phyloP scores from a whole-genome alignment of 1,140 invertebrate species.

The Drosophila ironensis region DNA sequence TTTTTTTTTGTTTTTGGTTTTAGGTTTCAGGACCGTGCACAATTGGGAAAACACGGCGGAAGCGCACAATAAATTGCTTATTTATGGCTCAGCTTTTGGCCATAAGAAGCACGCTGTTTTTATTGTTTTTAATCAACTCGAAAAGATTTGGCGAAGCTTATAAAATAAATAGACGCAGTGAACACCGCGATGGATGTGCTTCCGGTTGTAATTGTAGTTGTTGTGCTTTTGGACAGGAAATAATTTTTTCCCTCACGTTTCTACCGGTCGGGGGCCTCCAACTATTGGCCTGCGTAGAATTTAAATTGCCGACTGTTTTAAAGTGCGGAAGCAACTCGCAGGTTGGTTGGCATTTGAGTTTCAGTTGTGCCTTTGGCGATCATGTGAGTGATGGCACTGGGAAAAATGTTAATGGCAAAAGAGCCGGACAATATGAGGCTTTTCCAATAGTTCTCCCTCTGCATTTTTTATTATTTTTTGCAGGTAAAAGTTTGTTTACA shows the following conservation, averaged over 20 bases:
- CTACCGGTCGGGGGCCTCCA: background rate
- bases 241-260: conserved; percentile 56
- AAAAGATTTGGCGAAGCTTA: conserved; percentile 76
- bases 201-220: conserved; percentile 51
- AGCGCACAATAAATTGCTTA: conserved; percentile 80
- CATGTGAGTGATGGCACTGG: conserved; percentile 1
- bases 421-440: too few species aligned
- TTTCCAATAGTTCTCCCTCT: background rate
- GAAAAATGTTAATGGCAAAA: too few species aligned
- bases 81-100: conserved; percentile 77
- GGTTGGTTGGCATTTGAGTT: conserved; percentile 7
- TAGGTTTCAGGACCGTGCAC: conserved; percentile 22
- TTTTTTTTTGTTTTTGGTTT: background rate
- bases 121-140: conserved; percentile 81
- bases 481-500: conserved; percentile 35
- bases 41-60: conserved; percentile 75
- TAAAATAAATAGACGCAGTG: conserved; percentile 76
- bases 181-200: conserved; percentile 66
- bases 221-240: conserved; percentile 58
- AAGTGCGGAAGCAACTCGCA: conserved; percentile 36
- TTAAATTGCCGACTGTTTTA: conserved; percentile 54
- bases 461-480: background rate
- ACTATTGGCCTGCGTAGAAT: conserved; percentile 38
- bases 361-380: conserved; percentile 16
- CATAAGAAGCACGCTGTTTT: conserved; percentile 78